Base-by-base conservation (phyloP, 2,113 vertebrate species). In the Hoplias malabaricus region DNA sequence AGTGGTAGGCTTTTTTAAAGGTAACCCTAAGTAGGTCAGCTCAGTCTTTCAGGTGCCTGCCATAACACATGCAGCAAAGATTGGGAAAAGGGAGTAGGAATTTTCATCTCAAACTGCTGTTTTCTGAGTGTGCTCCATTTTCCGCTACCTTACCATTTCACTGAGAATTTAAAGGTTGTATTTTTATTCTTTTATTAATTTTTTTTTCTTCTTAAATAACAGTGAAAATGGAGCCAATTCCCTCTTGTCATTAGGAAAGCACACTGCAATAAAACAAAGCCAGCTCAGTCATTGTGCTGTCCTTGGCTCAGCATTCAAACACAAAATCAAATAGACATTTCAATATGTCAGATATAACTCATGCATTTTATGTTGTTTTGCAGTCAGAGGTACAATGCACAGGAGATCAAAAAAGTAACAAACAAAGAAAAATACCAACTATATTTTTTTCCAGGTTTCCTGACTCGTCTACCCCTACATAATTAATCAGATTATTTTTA, bases 1-100 rank as follows among this genome's bases (percentile, higher is more conserved):
- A 48, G 46, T 34, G n/a, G 27, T 11, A 46, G 10, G 46, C 16
- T 34, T 33, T 79, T 46, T 77, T 70, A 36, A 70, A 75, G 61
- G 13, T 34, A 43, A 71, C 82, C 31, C 53, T 61, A 86, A 84
- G 7, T 85, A 83, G 80, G 81, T 84, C 79, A 82, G 70, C 13
- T 36, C 27, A 77, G n/a, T 23, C 63, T 82, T 73, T 80, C 69
- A 77, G 69, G 57, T 82, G 11, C 21, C 50, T 54, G 34, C 21
- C 34, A 19, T 50, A 72, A 46, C 10, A 31, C 57, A 34, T 56
- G 68, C 56, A 36, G 42, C 29, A 72, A 65, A 57, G 29, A 43
- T 13, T 14, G 27, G 53, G 53, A 38, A 54, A 71, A 62, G 40
- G 19, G 57, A 74, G n/a, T 6, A 14, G 27, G 12, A 21, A 29